Base-by-base conservation (phyloP, 2,113 vertebrate genomes). In the Girardinichthys multiradiatus region DNA sequence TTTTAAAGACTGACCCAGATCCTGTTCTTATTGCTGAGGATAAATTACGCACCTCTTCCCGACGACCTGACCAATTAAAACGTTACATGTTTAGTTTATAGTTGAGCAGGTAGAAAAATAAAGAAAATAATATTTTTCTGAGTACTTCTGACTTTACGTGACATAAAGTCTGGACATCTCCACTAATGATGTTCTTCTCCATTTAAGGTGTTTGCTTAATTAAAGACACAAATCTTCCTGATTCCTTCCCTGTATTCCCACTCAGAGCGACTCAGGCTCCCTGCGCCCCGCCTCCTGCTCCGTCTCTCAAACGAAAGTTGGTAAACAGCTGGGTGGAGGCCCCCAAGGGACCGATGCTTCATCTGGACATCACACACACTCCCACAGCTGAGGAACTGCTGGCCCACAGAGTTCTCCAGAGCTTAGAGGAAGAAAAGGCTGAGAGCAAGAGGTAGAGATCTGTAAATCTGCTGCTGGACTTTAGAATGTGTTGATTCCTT, bases 391-490 rank as follows among this genome's bases (percentile, higher is more conserved):
- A 89, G 57, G 95, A 97, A 61, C 90, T 90, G 24, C 90, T 95
- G 35, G 89, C 92, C 8, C 91, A 95, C 66, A 87, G 2, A 64
- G 87, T 97, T 61, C 86, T 95, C 9, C 84, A 89, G 48, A 86
- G 92, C 15, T 60, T 98, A 31, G 77, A 95, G 27, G 73, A 94
- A 48, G 96, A 98, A 87, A 95, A 92, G 27, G 70, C 84, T 33
- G 93, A 96, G 82, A 96, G 83, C 88, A 92, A 89, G 74, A 95
- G 91, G 93, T 94, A 81, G 0, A 57, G 64, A 27, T 19, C 0
- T 26, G 11, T 31, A 33, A 17, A n/a, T n/a, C 28, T 2, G 24
- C 17, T 78, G 26, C 5, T 8, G 2, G 27, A 24, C 14, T n/a
- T n/a, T n/a, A n/a, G n/a, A n/a, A n/a, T n/a, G 21, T 68, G 51